phyloP scores from a whole-genome alignment of 2,113 vertebrate species.

The Chinchilla lanigera region DNA sequence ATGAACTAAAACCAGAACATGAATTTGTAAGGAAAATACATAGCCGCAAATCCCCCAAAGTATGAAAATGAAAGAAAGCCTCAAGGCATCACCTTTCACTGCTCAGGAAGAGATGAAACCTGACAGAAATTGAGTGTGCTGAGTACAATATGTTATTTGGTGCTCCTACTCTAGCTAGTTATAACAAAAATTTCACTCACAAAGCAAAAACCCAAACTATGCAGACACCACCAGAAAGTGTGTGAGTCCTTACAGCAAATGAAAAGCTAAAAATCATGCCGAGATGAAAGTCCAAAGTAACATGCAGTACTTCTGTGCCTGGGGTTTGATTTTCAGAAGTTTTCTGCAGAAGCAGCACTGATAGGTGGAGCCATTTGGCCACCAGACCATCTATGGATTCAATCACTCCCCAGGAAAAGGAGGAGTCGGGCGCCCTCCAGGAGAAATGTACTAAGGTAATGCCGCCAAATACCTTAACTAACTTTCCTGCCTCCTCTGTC shows the following conservation, averaged over 20 bases:
- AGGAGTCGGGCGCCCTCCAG: neutral
- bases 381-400: neutral
- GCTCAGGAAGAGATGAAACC: neutral
- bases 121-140: constrained; percentile 17
- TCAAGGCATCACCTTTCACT: neutral
- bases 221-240: neutral
- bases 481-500: neutral
- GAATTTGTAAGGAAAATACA: constrained; percentile 53
- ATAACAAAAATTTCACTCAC: constrained; percentile 51
- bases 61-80: constrained; percentile 40
- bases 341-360: neutral
- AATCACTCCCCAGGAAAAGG: neutral
- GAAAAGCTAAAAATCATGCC: neutral
- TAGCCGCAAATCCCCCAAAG: neutral
- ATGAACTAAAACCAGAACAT: neutral
- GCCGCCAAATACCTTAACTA: neutral
- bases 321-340: neutral
- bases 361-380: neutral
- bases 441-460: neutral
- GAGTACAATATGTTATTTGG: constrained; percentile 21
- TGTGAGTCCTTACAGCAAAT: neutral
- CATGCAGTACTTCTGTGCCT: neutral
- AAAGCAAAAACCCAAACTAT: constrained; percentile 36
- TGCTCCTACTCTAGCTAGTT: constrained; percentile 16
- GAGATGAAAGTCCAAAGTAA: neutral